A percentile compares a stretch with the other conserved stretches of the same genome.
Conservation (phyloP, 35 echinoderm and acorn worm genomes). For the Ophioderma brevispina region DNA sequence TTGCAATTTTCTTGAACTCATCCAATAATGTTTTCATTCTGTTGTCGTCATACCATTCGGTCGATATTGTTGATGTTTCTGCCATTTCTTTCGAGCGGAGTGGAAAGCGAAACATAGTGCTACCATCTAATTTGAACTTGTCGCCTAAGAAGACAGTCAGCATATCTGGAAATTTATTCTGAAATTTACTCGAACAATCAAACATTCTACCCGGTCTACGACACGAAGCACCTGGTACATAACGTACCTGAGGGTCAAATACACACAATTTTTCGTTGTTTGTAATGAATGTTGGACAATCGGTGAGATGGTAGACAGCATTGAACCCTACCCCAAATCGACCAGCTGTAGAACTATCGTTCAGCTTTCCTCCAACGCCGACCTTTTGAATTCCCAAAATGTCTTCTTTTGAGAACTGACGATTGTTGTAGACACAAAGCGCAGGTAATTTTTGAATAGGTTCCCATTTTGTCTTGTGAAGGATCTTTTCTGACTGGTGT, state of each 20-base stretch:
- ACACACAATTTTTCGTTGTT: constrained; percentile 51
- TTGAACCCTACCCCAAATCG: constrained; percentile 90
- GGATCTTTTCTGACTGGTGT: constrained; percentile 16
- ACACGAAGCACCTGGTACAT: constrained; percentile 43
- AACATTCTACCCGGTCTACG: constrained; percentile 38
- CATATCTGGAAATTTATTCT: constrained; percentile 40
- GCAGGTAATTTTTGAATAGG: constrained; percentile 64
- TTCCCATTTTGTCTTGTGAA: constrained; percentile 43
- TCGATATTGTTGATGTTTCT: background rate
- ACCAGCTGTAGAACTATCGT: constrained; percentile 43
- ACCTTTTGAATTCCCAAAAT: constrained; percentile 78
- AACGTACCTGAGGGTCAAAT: constrained; percentile 65
- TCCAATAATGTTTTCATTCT: background rate
- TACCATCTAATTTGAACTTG: background rate
- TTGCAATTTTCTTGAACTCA: constrained; percentile 15
- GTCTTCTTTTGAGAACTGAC: constrained; percentile 75
- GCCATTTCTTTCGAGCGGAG: constrained; percentile 16
- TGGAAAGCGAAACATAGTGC: constrained; percentile 79
- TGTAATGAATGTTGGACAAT: constrained; percentile 80
- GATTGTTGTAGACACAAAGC: constrained; percentile 78
- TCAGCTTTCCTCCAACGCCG: constrained; percentile 68
- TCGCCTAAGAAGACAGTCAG: constrained; percentile 48
- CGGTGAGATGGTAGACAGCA: constrained; percentile 83
- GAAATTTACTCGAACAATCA: constrained; percentile 4
- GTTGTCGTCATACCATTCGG: background rate